A percentile compares a stretch with the other conserved stretches of the same genome.
These are phyloP conservation scores for Sisyra terminalis DNA, from an alignment of 2,888 invertebrate species.

Conservation along the genomic window DNA sequence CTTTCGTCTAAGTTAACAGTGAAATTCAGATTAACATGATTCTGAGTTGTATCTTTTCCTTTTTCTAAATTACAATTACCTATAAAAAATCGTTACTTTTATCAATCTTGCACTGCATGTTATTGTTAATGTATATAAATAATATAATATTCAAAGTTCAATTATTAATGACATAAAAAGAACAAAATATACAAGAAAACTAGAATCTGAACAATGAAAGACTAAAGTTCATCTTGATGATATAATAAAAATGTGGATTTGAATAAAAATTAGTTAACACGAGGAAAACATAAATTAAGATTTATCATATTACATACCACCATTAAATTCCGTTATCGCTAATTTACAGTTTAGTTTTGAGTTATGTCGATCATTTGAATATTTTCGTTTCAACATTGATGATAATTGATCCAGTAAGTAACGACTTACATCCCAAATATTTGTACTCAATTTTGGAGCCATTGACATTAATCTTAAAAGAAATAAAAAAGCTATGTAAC, in stretches of 20 bases:
- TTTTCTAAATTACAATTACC: no score
- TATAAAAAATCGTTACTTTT: no score
- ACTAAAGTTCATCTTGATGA: not conserved
- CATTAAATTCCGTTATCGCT: constrained; percentile 44
- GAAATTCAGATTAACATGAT: constrained; percentile 42
- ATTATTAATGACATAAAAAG: no score
- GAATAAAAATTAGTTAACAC: constrained; percentile 1
- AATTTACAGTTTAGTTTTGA: constrained; percentile 45
- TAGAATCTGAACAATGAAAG: no score
- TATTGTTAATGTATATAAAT: no score
- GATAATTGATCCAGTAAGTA: constrained; percentile 41
- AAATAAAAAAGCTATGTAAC: constrained; percentile 4
- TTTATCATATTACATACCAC: constrained; percentile 27
- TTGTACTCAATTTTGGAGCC: constrained; percentile 52
- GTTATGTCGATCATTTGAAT: constrained; percentile 25
- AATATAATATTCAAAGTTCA: no score
- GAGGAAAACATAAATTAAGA: not conserved
- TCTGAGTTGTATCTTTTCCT: constrained; percentile 18
- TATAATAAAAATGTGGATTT: not conserved
- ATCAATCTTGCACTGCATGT: no score
- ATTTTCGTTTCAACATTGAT: constrained; percentile 30
- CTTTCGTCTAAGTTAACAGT: constrained; percentile 38
- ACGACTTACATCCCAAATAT: constrained; percentile 37
- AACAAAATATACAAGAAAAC: no score
- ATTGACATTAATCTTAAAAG: constrained; percentile 46